Conservation (phyloP, 2,113 vertebrate species). For the Atrichornis clamosus region DNA sequence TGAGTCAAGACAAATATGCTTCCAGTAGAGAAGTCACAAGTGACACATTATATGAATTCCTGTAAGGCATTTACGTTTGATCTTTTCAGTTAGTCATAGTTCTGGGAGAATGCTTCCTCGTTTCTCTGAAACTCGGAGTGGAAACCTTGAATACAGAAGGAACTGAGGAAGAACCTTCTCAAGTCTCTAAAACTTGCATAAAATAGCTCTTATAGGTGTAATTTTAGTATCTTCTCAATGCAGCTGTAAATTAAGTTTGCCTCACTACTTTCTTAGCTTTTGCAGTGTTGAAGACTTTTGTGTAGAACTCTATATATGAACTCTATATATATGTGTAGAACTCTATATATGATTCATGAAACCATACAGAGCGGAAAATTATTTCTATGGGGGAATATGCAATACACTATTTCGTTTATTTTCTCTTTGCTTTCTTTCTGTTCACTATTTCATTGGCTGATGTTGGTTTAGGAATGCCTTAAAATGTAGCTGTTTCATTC, state of each 20-base stretch:
- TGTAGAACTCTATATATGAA: not conserved
- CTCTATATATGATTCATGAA: not conserved
- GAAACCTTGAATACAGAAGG: not conserved
- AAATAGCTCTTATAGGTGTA: not conserved
- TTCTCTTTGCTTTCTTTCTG: not conserved
- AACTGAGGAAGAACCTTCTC: not conserved
- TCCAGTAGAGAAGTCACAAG: not conserved
- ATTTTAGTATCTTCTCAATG: not conserved
- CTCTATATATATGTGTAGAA: not conserved
- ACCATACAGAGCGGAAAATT: not conserved
- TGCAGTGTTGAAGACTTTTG: not conserved
- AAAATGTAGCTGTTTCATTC: not conserved
- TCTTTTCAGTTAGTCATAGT: constrained; percentile 17
- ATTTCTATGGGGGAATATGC: not conserved
- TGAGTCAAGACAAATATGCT: not conserved
- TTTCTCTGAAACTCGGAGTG: not conserved
- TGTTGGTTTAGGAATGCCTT: not conserved
- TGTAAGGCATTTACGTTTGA: not conserved
- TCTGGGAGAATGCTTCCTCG: not conserved
- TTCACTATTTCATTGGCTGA: not conserved
- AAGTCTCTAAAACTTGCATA: not conserved
- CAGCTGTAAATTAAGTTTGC: not conserved
- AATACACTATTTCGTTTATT: not conserved
- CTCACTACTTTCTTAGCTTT: not conserved
- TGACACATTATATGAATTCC: not conserved